Evolutionary conservation across 2,888 invertebrate genomes (phyloP).

Genomic region (Busseola fusca): DNA sequence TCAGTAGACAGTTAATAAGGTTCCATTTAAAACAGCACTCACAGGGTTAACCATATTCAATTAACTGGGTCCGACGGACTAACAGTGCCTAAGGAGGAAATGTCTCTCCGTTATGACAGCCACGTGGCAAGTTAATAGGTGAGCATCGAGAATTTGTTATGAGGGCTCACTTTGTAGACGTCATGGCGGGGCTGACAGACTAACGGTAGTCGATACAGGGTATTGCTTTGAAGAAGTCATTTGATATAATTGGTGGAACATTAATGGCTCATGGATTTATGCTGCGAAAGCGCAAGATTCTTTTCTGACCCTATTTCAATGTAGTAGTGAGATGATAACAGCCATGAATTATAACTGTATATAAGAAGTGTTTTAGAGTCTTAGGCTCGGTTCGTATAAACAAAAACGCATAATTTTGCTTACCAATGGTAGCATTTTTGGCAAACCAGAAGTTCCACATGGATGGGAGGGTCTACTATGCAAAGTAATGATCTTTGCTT

Average conservation of each 20-base stretch:
- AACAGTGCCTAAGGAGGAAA: slow-evolving; percentile 72
- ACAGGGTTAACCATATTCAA: slow-evolving; percentile 69
- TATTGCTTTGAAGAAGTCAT: slow-evolving; percentile 31
- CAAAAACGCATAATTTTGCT: too few species aligned
- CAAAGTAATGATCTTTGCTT: neutral
- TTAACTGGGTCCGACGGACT: slow-evolving; percentile 58
- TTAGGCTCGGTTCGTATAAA: neutral
- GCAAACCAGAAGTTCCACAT: too few species aligned
- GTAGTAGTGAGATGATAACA: neutral
- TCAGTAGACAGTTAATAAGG: slow-evolving; percentile 56
- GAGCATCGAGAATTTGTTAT: slow-evolving; percentile 48
- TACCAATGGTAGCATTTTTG: too few species aligned
- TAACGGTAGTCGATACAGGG: slow-evolving; percentile 43
- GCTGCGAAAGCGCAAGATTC: neutral
- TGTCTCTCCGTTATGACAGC: slow-evolving; percentile 63
- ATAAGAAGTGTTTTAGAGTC: slow-evolving; percentile 1
- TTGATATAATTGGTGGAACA: slow-evolving; percentile 32
- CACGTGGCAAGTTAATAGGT: slow-evolving; percentile 39
- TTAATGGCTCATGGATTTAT: slow-evolving; percentile 4
- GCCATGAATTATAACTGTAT: neutral
- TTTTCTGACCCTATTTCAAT: neutral
- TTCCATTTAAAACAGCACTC: slow-evolving; percentile 45
- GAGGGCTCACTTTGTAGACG: slow-evolving; percentile 38
- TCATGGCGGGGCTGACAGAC: neutral
- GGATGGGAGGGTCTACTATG: too few species aligned